phyloP scores from a whole-genome alignment of 2,113 vertebrate species.

The Peromyscus leucopus region DNA sequence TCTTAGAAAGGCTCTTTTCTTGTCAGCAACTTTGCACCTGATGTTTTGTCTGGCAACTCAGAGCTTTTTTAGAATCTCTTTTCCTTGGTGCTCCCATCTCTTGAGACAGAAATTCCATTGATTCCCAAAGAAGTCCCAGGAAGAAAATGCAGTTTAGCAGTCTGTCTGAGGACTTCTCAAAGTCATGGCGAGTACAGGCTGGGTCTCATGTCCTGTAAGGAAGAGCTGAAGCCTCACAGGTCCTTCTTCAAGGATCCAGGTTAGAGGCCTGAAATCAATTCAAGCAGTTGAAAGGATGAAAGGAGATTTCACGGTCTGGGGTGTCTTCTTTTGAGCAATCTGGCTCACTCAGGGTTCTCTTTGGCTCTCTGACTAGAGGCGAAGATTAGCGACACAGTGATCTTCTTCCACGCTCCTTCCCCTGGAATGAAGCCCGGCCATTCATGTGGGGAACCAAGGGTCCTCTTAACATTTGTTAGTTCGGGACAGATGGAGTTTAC shows the following conservation, averaged over 20 bases:
- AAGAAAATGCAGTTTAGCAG: slow-evolving; percentile 64
- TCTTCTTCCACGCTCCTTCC: slow-evolving; percentile 17
- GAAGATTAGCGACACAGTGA: slow-evolving; percentile 69
- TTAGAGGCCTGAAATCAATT: slow-evolving; percentile 80
- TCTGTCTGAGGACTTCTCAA: slow-evolving; percentile 63
- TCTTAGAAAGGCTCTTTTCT: slow-evolving; percentile 39
- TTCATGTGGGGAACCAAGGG: slow-evolving; percentile 26
- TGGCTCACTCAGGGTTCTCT: slow-evolving; percentile 64
- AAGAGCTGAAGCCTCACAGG: slow-evolving; percentile 60
- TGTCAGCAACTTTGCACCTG: slow-evolving; percentile 56
- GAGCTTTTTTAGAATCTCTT: slow-evolving; percentile 50
- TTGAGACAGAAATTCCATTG: slow-evolving; percentile 57
- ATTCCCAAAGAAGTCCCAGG: slow-evolving; percentile 47
- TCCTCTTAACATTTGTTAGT: neutral
- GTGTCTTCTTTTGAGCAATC: slow-evolving; percentile 71
- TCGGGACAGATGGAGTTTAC: slow-evolving; percentile 13
- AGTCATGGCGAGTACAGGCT: slow-evolving; percentile 40
- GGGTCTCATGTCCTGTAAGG: slow-evolving; percentile 8
- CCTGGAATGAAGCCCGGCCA: slow-evolving; percentile 18
- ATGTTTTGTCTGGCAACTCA: slow-evolving; percentile 55
- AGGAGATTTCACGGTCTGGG: slow-evolving; percentile 79
- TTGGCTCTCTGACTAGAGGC: slow-evolving; percentile 71
- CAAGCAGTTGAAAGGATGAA: slow-evolving; percentile 76
- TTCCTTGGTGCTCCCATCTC: slow-evolving; percentile 31
- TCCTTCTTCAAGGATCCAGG: slow-evolving; percentile 63